These are phyloP conservation scores for Byasa hedistus DNA, from an alignment of 2,888 invertebrate genomes.

Conservation along the genomic window DNA sequence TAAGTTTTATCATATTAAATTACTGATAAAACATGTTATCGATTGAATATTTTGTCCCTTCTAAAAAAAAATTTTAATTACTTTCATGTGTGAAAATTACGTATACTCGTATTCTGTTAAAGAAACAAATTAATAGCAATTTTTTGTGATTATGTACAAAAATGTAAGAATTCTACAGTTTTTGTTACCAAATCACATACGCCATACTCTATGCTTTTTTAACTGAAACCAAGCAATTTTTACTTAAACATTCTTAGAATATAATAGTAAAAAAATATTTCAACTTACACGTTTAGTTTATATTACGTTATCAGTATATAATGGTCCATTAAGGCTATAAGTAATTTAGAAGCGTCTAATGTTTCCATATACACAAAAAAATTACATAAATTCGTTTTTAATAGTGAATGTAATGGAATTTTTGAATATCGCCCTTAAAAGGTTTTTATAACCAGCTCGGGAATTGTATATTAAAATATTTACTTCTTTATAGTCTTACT, in stretches of 20 bases:
- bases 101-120: neutral
- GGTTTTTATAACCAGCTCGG: slow-evolving; percentile 17
- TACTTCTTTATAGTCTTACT: neutral
- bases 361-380: slow-evolving; percentile 16
- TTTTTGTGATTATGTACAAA: too few species aligned
- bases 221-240: too few species aligned
- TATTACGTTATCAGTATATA: slow-evolving; percentile 16
- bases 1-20: neutral
- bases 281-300: slow-evolving; percentile 1
- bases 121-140: neutral
- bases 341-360: slow-evolving; percentile 25
- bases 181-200: too few species aligned
- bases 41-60: neutral
- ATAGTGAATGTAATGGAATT: slow-evolving; percentile 26
- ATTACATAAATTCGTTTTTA: slow-evolving; percentile 27
- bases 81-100: too few species aligned
- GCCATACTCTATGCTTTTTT: too few species aligned
- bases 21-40: neutral
- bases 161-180: too few species aligned
- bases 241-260: too few species aligned
- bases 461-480: neutral
- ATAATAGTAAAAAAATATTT: too few species aligned
- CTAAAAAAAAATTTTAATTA: too few species aligned
- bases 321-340: slow-evolving; percentile 25
- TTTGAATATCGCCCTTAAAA: slow-evolving; percentile 23